These are phyloP conservation scores for Acomys russatus DNA, from an alignment of 2,797 vertebrate species.

Conservation along the genomic window DNA sequence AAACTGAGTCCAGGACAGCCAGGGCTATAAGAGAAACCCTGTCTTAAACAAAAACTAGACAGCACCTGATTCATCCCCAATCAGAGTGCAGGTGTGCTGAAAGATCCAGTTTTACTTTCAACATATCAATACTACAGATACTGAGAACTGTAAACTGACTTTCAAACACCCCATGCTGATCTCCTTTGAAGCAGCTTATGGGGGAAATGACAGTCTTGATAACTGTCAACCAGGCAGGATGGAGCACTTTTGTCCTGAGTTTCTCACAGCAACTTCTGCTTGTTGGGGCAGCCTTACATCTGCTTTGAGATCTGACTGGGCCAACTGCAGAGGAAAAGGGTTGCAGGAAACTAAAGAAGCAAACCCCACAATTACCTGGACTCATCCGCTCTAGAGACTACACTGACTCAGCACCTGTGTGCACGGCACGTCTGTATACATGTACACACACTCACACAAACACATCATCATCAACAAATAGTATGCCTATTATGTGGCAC, in stretches of 20 bases:
- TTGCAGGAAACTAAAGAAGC: neutral
- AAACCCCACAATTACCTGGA: neutral
- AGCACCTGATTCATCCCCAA: neutral
- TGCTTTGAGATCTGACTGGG: conserved; percentile 17
- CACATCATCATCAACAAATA: neutral
- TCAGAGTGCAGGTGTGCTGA: conserved; percentile 15
- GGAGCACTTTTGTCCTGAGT: neutral
- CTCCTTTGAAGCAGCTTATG: neutral
- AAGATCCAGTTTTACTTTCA: conserved; percentile 71
- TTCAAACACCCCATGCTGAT: conserved; percentile 30
- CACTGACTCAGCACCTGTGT: neutral
- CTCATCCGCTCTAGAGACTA: neutral
- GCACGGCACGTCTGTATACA: neutral
- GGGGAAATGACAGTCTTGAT: neutral
- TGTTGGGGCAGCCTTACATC: neutral
- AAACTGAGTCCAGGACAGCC: no score
- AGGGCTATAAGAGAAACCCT: no score
- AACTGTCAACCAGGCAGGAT: conserved; percentile 1
- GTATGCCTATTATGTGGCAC: neutral
- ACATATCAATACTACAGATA: conserved; percentile 41
- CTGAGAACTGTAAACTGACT: conserved; percentile 12
- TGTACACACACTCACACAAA: fast-evolving
- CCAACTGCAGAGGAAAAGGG: neutral
- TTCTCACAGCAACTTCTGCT: neutral
- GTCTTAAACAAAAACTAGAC: neutral